Evolutionary conservation across 2,113 vertebrate species (phyloP).

Genomic region (Thermophis baileyi): DNA sequence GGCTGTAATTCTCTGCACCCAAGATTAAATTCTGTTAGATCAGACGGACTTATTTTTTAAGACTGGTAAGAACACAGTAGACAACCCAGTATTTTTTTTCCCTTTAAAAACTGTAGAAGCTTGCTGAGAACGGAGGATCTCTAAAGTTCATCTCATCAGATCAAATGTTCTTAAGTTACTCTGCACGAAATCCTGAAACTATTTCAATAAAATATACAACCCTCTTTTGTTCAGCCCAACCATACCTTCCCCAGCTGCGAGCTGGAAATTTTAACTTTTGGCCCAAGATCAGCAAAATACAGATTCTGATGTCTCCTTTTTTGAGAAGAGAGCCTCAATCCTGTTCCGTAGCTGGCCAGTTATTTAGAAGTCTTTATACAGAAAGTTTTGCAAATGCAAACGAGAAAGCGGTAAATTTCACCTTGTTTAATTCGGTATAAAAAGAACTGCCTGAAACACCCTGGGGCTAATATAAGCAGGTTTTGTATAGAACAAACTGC

Average conservation of each 20-base stretch:
- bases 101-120: background rate
- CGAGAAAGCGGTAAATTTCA: background rate
- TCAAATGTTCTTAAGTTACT: background rate
- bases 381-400: background rate
- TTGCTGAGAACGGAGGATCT: background rate
- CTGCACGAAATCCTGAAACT: background rate
- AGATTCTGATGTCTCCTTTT: background rate
- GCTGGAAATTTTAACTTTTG: background rate
- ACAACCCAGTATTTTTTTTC: background rate
- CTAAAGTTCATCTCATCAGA: background rate
- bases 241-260: background rate
- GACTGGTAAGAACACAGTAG: background rate
- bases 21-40: background rate
- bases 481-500: background rate
- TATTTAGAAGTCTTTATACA: background rate
- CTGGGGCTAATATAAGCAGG: background rate
- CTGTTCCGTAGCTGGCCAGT: background rate
- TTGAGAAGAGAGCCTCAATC: background rate
- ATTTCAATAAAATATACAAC: background rate
- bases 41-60: background rate
- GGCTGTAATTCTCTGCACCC: background rate
- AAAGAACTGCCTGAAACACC: background rate
- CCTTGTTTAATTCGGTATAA: slow-evolving; percentile 8
- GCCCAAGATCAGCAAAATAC: background rate
- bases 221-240: background rate